Conservation (phyloP, 2,888 invertebrate genomes). For the Diaphora mendica region DNA sequence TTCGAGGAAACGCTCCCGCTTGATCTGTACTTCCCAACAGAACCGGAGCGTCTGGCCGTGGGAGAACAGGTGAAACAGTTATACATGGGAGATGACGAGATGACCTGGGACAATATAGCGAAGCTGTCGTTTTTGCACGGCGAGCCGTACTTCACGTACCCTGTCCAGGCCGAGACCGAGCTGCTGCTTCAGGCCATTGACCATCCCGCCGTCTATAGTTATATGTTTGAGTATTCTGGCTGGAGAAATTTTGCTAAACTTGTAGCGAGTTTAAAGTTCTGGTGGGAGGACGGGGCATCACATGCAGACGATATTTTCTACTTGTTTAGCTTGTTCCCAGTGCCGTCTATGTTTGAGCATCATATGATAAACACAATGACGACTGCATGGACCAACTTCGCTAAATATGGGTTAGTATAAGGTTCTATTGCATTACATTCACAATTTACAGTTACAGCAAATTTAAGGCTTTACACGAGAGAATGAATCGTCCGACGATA, state of each 20-base stretch:
- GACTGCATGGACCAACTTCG: constrained; percentile 49
- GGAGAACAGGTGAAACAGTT: constrained; percentile 55
- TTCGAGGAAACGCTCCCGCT: constrained; percentile 17
- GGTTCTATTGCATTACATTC: neutral
- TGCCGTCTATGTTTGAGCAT: constrained; percentile 35
- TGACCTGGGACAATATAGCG: constrained; percentile 53
- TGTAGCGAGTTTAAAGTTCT: constrained; percentile 14
- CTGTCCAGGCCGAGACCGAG: constrained; percentile 41
- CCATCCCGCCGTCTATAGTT: constrained; percentile 46
- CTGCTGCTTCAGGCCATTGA: constrained; percentile 33
- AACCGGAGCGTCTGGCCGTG: constrained; percentile 14
- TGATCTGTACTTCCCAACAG: constrained; percentile 20
- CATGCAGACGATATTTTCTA: constrained; percentile 56
- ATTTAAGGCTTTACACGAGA: no score
- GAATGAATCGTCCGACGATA: no score
- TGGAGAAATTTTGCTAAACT: constrained; percentile 49
- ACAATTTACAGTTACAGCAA: neutral
- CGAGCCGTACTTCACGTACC: constrained; percentile 46
- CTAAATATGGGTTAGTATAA: constrained; percentile 42
- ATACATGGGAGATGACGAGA: constrained; percentile 63
- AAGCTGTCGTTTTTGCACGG: constrained; percentile 56
- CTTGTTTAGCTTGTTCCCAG: constrained; percentile 35
- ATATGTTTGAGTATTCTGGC: constrained; percentile 48
- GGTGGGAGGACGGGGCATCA: constrained; percentile 41
- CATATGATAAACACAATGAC: constrained; percentile 43